Percentiles rank a stretch among this genome's conserved stretches.
These are phyloP conservation scores for Peromyscus californicus DNA, from an alignment of 2,113 vertebrate species.

Conservation along the genomic window DNA sequence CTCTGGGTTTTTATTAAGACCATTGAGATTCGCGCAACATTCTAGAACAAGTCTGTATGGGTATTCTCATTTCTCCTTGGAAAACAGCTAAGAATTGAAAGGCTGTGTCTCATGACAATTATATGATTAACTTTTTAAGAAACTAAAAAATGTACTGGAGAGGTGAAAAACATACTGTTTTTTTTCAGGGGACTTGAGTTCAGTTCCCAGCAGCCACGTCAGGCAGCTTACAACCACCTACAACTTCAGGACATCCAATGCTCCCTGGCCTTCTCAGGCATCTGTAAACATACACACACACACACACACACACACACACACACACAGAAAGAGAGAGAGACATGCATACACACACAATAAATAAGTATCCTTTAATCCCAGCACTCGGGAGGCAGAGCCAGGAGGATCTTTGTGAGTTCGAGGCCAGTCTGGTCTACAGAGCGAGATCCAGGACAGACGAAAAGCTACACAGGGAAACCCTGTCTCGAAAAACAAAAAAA, in stretches of 20 bases:
- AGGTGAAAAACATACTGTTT: not conserved
- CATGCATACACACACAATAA: not conserved
- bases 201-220: not conserved
- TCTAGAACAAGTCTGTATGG: not conserved
- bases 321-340: too few relatives aligned
- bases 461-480: too few relatives aligned
- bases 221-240: not conserved
- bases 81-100: not conserved
- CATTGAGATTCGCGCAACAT: not conserved
- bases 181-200: not conserved
- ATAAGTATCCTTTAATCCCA: not conserved
- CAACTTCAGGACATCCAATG: not conserved
- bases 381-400: too few relatives aligned
- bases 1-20: too few relatives aligned
- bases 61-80: not conserved
- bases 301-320: not conserved
- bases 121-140: slow-evolving; percentile 11
- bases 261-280: not conserved
- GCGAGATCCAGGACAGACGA: too few relatives aligned
- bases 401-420: too few relatives aligned
- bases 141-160: not conserved
- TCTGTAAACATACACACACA: not conserved
- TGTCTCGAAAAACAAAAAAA: too few relatives aligned
- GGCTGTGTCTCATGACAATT: not conserved
- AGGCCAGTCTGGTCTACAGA: too few relatives aligned